Base-by-base conservation (phyloP, 1,140 invertebrate species). In the Macrosteles quadrilineatus region DNA sequence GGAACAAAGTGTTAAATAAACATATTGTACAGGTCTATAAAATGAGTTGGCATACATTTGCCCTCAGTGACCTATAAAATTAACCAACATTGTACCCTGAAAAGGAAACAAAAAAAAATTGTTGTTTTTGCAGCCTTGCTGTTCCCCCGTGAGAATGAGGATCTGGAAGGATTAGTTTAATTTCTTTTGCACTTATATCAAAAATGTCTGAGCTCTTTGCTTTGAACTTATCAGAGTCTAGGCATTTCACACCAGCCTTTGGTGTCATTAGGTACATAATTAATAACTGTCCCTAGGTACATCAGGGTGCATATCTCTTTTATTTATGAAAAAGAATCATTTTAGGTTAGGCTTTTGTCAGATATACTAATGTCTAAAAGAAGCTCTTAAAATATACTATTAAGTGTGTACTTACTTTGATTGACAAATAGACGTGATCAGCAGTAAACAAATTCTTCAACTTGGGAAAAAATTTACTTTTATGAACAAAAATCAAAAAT, bases 141-240 rank as follows among this genome's bases (percentile, higher is more conserved):
- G 63, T 65, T 1, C 63, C 63, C 23, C 32, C 63, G 30, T 43
- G 21, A 65, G 63, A 23, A 40, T 29, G 32, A 43, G 63, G 63
- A 36, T 40, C 31, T 23, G 63, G 63, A 62, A 62, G 57, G n/a
- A 25, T 62, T 14, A 62, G 14, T 29, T 31, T 62, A n/a, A 62
- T 62, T 19, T 62, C 25, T 65, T 65, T 45, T 29, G 12, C 63
- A 29, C 21, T 43, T 36, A 65, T 27, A 43, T 65, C 63, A 65
- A 29, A 36, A 25, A 65, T 36, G 14, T 65, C 43, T 9, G 63
- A 21, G 43, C 43, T 45, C 43, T 65, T 65, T 31, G 32, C 63
- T 65, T 40, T 65, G n/a, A 65, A 65, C 43, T 40, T 65, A 31
- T 65, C 43, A 25, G 29, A 36, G 43, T 40, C 63, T 25, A 65